A percentile compares a stretch with the other conserved stretches of the same genome.
phyloP scores from a whole-genome alignment of 2,797 vertebrate genomes.

The Chiroxiphia lanceolata region DNA sequence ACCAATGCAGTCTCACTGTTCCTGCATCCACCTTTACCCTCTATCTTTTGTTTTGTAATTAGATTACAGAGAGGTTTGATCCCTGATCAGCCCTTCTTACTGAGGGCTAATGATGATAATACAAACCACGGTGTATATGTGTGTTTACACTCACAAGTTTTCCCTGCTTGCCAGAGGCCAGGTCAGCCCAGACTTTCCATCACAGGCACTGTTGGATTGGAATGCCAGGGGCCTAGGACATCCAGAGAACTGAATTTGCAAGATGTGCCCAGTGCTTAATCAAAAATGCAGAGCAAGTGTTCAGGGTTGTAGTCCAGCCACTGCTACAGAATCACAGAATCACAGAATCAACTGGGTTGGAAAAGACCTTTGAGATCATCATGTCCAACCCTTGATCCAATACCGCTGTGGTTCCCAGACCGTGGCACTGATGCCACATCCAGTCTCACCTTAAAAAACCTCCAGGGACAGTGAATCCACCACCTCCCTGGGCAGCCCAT shows the following conservation, averaged over 20 bases:
- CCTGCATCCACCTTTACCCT: not conserved
- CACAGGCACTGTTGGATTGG: not conserved
- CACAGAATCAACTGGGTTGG: too few species aligned
- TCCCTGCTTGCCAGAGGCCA: not conserved
- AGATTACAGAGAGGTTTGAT: not conserved
- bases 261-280: not conserved
- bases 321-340: not conserved
- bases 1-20: not conserved
- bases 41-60: not conserved
- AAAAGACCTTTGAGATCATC: too few species aligned
- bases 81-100: not conserved
- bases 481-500: too few species aligned
- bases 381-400: too few species aligned
- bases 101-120: not conserved
- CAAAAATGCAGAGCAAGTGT: not conserved
- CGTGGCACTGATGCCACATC: too few species aligned
- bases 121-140: rapidly evolving
- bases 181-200: not conserved
- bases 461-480: too few species aligned
- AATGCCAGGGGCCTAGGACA: not conserved
- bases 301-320: not conserved
- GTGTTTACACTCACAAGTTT: rapidly evolving
- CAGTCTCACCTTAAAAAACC: too few species aligned
- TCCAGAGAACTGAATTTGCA: rapidly evolving
- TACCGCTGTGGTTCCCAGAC: too few species aligned